Evolutionary conservation across 2,888 invertebrate genomes (phyloP).

Genomic region (Pterostichus madidus): DNA sequence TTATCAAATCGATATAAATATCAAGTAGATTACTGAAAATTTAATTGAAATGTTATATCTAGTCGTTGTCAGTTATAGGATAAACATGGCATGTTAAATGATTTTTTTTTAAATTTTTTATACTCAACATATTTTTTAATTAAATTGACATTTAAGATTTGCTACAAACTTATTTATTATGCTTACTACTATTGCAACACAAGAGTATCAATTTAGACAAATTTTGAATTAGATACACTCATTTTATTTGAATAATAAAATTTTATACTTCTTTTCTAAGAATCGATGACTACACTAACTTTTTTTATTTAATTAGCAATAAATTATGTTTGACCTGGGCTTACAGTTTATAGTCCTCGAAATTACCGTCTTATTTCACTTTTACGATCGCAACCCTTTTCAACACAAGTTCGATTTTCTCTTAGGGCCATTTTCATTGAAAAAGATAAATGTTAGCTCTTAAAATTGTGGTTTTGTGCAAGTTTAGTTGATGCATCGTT

Average conservation of each 20-base stretch:
- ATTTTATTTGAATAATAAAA: constrained; percentile 14
- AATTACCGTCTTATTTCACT: constrained; percentile 43
- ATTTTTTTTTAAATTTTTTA: too few species aligned
- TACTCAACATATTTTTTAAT: too few species aligned
- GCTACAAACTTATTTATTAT: too few species aligned
- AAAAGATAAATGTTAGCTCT: constrained; percentile 18
- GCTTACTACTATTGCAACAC: too few species aligned
- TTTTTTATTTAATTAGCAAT: constrained; percentile 40
- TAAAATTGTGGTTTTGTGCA: not conserved
- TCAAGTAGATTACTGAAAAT: too few species aligned
- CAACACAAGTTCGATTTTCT: constrained; percentile 34
- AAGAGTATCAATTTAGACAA: too few species aligned
- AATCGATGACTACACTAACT: constrained; percentile 29
- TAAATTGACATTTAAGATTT: too few species aligned
- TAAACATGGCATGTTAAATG: too few species aligned
- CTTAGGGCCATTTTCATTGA: not conserved
- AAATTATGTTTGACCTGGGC: constrained; percentile 37
- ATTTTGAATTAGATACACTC: not conserved
- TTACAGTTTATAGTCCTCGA: constrained; percentile 42
- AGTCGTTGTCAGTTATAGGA: too few species aligned
- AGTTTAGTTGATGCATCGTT: too few species aligned
- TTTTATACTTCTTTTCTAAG: constrained; percentile 9
- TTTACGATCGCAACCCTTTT: constrained; percentile 42
- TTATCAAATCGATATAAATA: too few species aligned
- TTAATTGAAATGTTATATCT: too few species aligned